A percentile compares a stretch with the other conserved stretches of the same genome.
These are phyloP conservation scores for Stegana nigrithorax DNA, from an alignment of 2,888 invertebrate genomes.

Conservation along the genomic window DNA sequence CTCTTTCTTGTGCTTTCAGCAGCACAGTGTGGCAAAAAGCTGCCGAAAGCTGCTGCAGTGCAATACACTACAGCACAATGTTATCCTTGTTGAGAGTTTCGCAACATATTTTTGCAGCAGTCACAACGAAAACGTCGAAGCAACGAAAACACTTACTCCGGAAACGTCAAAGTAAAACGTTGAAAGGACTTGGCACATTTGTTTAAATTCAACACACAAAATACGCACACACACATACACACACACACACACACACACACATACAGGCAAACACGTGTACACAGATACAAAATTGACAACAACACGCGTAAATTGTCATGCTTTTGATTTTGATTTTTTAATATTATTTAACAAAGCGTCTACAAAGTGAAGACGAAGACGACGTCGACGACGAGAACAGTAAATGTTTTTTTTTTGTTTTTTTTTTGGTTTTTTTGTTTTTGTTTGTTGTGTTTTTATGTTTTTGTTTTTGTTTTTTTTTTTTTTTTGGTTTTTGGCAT, in stretches of 20 bases:
- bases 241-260: background rate
- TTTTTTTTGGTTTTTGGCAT: too few relatives aligned
- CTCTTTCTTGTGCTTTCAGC: slow-evolving; percentile 19
- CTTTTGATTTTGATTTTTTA: too few relatives aligned
- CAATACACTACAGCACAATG: slow-evolving; percentile 37
- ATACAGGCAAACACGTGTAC: background rate
- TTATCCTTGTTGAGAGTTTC: slow-evolving; percentile 62
- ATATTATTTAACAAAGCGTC: too few relatives aligned
- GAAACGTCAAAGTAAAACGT: slow-evolving; percentile 17
- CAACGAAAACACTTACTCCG: slow-evolving; percentile 45
- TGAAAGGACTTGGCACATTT: background rate
- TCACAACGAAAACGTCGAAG: slow-evolving; percentile 60
- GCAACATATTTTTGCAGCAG: slow-evolving; percentile 62
- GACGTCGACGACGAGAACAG: too few relatives aligned
- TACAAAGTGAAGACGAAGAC: too few relatives aligned
- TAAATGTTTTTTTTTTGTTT: slow-evolving; percentile 1
- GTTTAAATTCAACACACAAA: background rate
- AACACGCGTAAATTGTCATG: background rate
- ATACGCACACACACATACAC: background rate
- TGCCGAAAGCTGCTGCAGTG: too few relatives aligned
- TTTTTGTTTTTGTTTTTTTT: background rate
- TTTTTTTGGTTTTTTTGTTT: background rate
- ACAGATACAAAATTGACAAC: background rate
- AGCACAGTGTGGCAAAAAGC: too few relatives aligned
- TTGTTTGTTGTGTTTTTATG: too few relatives aligned